These are phyloP conservation scores for Clupea harengus DNA, from an alignment of 2,113 vertebrate genomes.

Conservation along the genomic window DNA sequence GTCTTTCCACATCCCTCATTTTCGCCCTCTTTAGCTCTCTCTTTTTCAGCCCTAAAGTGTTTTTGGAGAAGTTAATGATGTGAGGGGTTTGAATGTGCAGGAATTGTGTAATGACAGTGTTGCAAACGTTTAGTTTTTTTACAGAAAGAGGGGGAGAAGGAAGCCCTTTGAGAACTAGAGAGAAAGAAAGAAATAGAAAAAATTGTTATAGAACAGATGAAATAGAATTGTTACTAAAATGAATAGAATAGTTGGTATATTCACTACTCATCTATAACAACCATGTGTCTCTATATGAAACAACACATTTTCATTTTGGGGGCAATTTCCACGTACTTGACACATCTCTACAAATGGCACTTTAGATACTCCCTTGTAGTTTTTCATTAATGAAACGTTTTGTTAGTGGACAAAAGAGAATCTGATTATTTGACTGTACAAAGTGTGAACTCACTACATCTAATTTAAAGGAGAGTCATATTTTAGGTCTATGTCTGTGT, in stretches of 20 bases:
- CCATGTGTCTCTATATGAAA: too few relatives aligned
- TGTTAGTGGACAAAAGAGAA: neutral
- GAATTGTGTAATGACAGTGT: constrained; percentile 25
- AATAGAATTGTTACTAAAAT: neutral
- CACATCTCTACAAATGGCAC: too few relatives aligned
- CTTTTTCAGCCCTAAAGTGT: neutral
- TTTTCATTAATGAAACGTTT: too few relatives aligned
- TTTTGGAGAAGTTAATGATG: neutral
- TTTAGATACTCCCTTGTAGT: too few relatives aligned
- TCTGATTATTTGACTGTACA: too few relatives aligned
- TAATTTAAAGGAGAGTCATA: neutral
- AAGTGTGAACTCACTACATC: neutral
- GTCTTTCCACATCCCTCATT: neutral
- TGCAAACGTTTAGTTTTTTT: neutral
- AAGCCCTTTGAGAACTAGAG: neutral
- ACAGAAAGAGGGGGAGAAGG: neutral
- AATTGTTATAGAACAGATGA: neutral
- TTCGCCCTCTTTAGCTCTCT: neutral
- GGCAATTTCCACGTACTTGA: too few relatives aligned
- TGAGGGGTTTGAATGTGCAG: neutral
- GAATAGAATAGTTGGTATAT: neutral
- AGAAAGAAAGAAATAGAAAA: neutral
- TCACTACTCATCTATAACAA: too few relatives aligned
- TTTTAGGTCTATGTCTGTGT: neutral
- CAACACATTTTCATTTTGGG: too few relatives aligned